Conservation (phyloP, 1,140 invertebrate species). For the Drosophila bipectinata region DNA sequence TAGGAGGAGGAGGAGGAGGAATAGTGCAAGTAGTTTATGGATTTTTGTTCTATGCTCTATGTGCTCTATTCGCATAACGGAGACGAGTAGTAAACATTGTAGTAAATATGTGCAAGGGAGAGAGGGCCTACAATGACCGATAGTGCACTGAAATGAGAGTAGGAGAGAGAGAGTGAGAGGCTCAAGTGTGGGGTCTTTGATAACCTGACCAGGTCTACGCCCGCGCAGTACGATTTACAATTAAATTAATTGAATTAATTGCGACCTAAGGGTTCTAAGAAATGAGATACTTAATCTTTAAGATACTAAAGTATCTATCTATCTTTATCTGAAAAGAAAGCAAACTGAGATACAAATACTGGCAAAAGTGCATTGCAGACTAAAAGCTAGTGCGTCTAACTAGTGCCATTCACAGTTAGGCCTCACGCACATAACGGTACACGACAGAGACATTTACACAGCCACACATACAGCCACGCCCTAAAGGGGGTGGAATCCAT, state of each 20-base stretch:
- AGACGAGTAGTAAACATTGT: constrained; percentile 76
- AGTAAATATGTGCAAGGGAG: constrained; percentile 65
- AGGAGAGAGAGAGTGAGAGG: not conserved
- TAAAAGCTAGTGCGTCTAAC: constrained; percentile 20
- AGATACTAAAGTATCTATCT: not conserved
- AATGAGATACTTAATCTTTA: too few relatives aligned
- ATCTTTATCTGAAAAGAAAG: not conserved
- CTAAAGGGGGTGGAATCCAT: constrained; percentile 31
- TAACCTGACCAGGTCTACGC: constrained; percentile 36
- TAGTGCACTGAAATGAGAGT: not conserved
- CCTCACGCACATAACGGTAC: constrained; percentile 47
- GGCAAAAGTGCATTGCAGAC: constrained; percentile 28
- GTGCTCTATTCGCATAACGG: constrained; percentile 24
- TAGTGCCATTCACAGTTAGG: constrained; percentile 54
- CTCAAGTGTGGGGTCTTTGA: not conserved
- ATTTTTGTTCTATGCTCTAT: constrained; percentile 52
- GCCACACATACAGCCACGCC: constrained; percentile 26
- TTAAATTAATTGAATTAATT: constrained; percentile 7
- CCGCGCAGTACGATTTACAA: not conserved
- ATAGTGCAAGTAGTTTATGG: constrained; percentile 73
- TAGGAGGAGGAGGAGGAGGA: not conserved
- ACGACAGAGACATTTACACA: constrained; percentile 22
- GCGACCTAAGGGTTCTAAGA: too few relatives aligned
- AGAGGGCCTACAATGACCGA: constrained; percentile 4
- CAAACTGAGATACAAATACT: constrained; percentile 3